These are phyloP conservation scores for Hirtodrosophila histrioides DNA, from an alignment of 2,888 invertebrate species.

Conservation along the genomic window DNA sequence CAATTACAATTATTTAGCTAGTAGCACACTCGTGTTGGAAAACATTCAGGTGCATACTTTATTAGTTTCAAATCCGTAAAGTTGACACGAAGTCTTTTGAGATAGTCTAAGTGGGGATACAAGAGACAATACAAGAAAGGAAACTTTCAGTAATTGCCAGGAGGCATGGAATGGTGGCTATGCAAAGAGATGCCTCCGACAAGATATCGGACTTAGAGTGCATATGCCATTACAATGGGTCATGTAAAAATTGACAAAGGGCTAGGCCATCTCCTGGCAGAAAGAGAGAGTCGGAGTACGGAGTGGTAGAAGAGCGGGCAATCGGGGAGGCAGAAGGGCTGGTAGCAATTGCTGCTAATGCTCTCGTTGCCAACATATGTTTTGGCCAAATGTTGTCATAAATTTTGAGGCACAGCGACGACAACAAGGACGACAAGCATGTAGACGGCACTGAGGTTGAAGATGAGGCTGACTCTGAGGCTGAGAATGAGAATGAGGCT, in stretches of 20 bases:
- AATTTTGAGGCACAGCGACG: slow-evolving; percentile 65
- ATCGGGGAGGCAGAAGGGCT: not conserved
- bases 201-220: slow-evolving; percentile 19
- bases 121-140: not conserved
- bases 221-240: slow-evolving; percentile 31
- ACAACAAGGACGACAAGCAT: slow-evolving; percentile 49
- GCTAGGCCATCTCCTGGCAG: slow-evolving; percentile 7
- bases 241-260: slow-evolving; percentile 34
- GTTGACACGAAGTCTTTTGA: too few relatives aligned
- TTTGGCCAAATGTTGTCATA: slow-evolving; percentile 80
- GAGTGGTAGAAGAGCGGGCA: slow-evolving; percentile 3
- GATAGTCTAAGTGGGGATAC: too few relatives aligned
- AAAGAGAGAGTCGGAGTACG: not conserved
- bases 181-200: slow-evolving; percentile 13
- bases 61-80: too few relatives aligned
- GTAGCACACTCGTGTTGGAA: too few relatives aligned
- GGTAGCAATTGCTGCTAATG: slow-evolving; percentile 70
- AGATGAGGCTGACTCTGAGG: not conserved
- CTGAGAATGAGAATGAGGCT: not conserved
- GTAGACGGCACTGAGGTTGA: slow-evolving; percentile 11
- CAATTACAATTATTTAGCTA: too few relatives aligned
- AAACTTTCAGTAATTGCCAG: slow-evolving; percentile 32
- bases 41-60: too few relatives aligned
- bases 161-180: slow-evolving; percentile 11
- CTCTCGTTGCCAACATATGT: slow-evolving; percentile 76